A percentile compares a stretch with the other conserved stretches of the same genome.
phyloP scores from a whole-genome alignment of 2,888 invertebrate species.

The Athalia rosae region DNA sequence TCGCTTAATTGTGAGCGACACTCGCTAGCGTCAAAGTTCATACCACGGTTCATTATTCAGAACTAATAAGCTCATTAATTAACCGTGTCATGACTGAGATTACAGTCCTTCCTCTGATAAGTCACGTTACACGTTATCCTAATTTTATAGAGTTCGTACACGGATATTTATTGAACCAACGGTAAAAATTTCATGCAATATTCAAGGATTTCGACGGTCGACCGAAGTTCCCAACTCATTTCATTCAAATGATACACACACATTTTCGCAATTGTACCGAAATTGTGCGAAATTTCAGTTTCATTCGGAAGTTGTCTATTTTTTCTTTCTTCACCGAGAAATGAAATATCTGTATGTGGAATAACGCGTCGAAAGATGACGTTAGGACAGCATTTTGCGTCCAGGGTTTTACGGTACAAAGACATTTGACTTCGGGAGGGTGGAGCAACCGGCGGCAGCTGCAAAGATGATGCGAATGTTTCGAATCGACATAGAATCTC shows the following conservation, averaged over 20 bases:
- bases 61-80: constrained; percentile 42
- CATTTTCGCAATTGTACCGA: no score
- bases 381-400: background rate
- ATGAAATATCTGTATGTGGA: background rate
- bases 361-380: background rate
- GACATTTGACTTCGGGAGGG: background rate
- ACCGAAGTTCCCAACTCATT: no score
- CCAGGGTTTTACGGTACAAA: constrained; percentile 7
- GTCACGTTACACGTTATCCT: constrained; percentile 38
- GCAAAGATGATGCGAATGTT: background rate
- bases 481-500: background rate
- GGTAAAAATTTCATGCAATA: background rate
- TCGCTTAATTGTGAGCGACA: constrained; percentile 10
- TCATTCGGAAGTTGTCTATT: background rate
- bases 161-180: background rate
- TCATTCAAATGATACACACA: no score
- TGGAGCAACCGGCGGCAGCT: no score
- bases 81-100: constrained; percentile 13
- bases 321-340: background rate
- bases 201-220: background rate
- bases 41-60: constrained; percentile 36
- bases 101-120: constrained; percentile 34
- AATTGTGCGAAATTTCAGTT: background rate
- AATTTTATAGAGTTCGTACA: constrained; percentile 23
- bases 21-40: constrained; percentile 41